These are phyloP conservation scores for Valencia hispanica DNA, from an alignment of 2,797 vertebrate species.

Conservation along the genomic window DNA sequence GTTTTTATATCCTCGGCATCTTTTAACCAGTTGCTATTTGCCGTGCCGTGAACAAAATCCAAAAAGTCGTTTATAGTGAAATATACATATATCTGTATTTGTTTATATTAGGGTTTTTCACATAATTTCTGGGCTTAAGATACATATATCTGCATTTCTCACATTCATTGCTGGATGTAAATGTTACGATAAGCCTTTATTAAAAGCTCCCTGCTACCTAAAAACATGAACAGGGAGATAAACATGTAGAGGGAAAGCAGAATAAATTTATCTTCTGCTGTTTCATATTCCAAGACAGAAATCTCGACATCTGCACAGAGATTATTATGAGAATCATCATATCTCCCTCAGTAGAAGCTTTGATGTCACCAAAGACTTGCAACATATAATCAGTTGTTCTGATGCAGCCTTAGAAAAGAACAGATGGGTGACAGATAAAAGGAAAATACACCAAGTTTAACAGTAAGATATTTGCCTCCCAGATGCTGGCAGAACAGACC, in stretches of 20 bases:
- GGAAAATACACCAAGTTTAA: neutral
- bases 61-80: neutral
- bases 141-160: neutral
- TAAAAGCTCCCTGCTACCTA: neutral
- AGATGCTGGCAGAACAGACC: neutral
- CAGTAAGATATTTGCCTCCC: neutral
- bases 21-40: neutral
- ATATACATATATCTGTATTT: neutral
- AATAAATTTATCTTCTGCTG: neutral
- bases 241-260: neutral
- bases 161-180: neutral
- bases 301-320: neutral
- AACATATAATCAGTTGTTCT: neutral
- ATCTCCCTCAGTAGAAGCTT: neutral
- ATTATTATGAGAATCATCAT: neutral
- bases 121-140: neutral
- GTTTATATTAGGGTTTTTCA: neutral
- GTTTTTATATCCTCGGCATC: neutral
- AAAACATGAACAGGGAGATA: neutral
- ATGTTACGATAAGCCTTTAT: neutral
- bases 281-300: neutral
- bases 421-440: constrained; percentile 1
- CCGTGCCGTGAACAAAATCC: neutral
- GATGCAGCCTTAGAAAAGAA: neutral
- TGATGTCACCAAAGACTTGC: neutral